Percentiles rank a stretch among this genome's conserved stretches.
These are phyloP conservation scores for Salvelinus fontinalis DNA, from an alignment of 2,113 vertebrate species.

Conservation along the genomic window DNA sequence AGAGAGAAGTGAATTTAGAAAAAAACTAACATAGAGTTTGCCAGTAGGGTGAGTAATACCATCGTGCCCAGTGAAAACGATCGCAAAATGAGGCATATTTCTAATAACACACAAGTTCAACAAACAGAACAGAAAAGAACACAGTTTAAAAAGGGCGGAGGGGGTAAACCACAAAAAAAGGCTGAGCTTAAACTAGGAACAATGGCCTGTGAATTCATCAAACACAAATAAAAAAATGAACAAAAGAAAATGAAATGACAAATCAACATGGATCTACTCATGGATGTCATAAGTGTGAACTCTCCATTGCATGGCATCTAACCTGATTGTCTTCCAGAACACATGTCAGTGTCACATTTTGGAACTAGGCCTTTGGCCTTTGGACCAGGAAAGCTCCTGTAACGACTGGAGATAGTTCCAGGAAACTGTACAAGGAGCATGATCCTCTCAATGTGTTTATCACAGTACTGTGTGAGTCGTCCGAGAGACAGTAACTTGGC, in stretches of 20 bases:
- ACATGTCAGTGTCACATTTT: conserved; percentile 11
- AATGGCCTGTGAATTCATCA: conserved; percentile 14
- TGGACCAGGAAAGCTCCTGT: conserved; percentile 10
- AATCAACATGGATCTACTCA: conserved; percentile 11
- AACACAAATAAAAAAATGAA: conserved; percentile 8
- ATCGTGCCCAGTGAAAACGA: conserved; percentile 5
- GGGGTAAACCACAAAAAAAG: conserved; percentile 34
- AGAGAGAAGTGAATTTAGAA: not conserved
- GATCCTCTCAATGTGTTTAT: conserved; percentile 16
- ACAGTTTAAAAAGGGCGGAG: conserved; percentile 15
- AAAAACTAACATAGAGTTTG: conserved; percentile 17
- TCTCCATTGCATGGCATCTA: not conserved
- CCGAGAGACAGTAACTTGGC: not conserved
- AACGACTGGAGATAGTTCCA: conserved; percentile 10
- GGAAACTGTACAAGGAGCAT: not conserved
- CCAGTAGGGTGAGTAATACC: conserved; percentile 20
- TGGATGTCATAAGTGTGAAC: not conserved
- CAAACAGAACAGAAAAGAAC: conserved; percentile 13
- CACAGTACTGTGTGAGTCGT: conserved; percentile 1
- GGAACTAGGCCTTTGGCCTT: not conserved
- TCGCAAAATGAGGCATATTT: conserved; percentile 20
- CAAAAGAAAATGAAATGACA: conserved; percentile 13
- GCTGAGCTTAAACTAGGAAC: conserved; percentile 17
- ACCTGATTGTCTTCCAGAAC: conserved; percentile 1
- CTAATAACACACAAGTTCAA: conserved; percentile 33